Conservation (phyloP, 2,113 vertebrate genomes). For the Chionomys nivalis region DNA sequence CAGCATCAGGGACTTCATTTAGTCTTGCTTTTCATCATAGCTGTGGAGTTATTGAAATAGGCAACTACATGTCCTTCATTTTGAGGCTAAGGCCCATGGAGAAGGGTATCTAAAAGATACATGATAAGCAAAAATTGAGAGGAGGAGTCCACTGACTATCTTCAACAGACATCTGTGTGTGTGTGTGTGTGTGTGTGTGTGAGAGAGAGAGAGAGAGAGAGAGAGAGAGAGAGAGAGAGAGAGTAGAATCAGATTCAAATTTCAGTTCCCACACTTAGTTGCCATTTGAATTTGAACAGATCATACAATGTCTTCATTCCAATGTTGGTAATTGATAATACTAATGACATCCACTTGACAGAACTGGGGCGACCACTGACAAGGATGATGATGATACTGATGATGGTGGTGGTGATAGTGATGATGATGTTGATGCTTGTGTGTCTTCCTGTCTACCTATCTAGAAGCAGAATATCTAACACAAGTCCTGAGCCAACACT, state of each 20-base stretch:
- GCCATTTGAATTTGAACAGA: neutral
- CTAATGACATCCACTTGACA: neutral
- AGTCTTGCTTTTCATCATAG: neutral
- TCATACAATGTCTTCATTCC: no score
- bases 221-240: no score
- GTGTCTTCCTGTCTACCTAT: neutral
- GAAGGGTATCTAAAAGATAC: neutral
- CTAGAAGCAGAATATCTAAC: neutral
- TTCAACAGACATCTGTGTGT: neutral
- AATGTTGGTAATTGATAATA: neutral
- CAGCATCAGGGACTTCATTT: neutral
- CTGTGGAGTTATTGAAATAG: neutral
- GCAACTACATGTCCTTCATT: neutral
- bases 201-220: no score
- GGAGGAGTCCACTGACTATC: neutral
- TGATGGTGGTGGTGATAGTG: neutral
- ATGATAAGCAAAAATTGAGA: neutral
- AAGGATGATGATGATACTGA: neutral
- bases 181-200: neutral
- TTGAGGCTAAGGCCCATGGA: neutral
- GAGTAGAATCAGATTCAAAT: neutral
- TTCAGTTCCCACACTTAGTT: neutral
- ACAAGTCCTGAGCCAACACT: neutral
- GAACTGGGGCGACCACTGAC: neutral
- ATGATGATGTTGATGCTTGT: neutral